phyloP scores from a whole-genome alignment of 2,888 invertebrate genomes.

The Gastrophysa polygoni region DNA sequence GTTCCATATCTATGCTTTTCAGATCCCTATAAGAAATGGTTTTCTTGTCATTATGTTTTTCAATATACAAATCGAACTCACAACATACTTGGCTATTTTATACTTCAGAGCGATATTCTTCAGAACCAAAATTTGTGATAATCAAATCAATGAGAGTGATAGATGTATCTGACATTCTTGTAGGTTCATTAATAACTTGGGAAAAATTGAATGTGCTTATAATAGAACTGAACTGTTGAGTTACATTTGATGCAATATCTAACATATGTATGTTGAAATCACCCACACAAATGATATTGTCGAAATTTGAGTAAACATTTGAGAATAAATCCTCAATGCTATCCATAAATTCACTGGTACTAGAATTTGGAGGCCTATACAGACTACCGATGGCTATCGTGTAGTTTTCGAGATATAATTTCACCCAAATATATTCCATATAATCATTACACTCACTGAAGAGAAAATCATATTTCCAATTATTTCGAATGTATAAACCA shows the following conservation, averaged over 20 bases:
- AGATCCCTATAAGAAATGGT: no score
- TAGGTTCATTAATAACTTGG: not conserved
- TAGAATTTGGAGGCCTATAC: not conserved
- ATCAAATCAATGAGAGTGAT: not conserved
- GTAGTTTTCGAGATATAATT: not conserved
- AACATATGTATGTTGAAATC: slow-evolving; percentile 3
- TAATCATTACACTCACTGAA: not conserved
- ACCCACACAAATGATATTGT: slow-evolving; percentile 4
- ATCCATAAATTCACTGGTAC: not conserved
- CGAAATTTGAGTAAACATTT: not conserved
- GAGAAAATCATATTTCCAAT: not conserved
- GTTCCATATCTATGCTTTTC: no score
- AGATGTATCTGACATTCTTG: not conserved
- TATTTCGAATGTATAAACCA: no score
- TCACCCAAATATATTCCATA: not conserved
- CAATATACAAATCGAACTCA: not conserved
- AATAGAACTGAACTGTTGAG: not conserved
- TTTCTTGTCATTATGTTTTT: no score
- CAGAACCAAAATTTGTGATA: not conserved
- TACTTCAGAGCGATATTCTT: not conserved
- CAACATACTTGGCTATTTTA: not conserved
- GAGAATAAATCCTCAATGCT: not conserved
- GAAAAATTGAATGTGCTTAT: not conserved
- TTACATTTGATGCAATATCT: not conserved
- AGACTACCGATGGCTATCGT: not conserved